Conservation (phyloP, 2,797 vertebrate genomes). For the Ataeniobius toweri region DNA sequence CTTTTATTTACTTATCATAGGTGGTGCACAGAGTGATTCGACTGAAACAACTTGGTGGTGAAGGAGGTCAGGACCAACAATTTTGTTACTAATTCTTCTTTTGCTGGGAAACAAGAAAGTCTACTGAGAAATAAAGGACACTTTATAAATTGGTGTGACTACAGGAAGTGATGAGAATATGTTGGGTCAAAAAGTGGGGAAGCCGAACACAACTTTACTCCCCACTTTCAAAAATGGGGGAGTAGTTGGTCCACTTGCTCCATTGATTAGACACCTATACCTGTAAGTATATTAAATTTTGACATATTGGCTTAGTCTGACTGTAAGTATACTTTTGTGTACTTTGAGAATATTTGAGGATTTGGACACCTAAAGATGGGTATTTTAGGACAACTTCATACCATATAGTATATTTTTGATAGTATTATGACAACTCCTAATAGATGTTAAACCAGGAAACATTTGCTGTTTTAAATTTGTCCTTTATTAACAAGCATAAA, state of each 20-base stretch:
- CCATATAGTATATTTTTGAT: background rate
- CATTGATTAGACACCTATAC: background rate
- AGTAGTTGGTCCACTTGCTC: background rate
- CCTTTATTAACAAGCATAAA: background rate
- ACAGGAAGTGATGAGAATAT: background rate
- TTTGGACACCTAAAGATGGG: background rate
- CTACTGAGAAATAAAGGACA: background rate
- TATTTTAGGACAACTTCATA: background rate
- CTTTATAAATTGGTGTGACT: background rate
- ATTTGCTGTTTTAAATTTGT: background rate
- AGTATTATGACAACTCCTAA: background rate
- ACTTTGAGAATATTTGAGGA: background rate
- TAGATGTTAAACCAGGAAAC: background rate
- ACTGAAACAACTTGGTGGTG: background rate
- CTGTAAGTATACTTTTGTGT: background rate
- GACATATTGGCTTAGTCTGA: background rate
- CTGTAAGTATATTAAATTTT: background rate
- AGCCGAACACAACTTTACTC: background rate
- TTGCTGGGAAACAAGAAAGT: background rate
- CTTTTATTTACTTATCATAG: background rate
- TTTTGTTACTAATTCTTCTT: background rate
- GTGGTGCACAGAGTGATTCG: background rate
- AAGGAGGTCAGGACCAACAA: background rate
- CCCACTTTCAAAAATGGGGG: background rate
- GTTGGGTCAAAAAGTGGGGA: background rate